Evolutionary conservation across 2,888 invertebrate genomes (phyloP), one percentile per base, ranked within the genome.

Genomic region (Mactromeris polynyma): DNA sequence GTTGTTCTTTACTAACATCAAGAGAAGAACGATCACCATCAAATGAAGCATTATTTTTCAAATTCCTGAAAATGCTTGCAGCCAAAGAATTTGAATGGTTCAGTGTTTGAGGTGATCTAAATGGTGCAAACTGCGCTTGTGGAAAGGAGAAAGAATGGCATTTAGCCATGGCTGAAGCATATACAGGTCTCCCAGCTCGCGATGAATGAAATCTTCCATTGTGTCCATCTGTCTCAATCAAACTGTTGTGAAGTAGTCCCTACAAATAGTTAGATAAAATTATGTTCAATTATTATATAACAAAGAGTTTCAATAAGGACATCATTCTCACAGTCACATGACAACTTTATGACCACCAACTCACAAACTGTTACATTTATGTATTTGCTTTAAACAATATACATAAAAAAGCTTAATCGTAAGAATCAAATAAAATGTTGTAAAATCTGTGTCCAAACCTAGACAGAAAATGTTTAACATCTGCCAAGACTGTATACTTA

Each of bases 161-260:
- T 51, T 54, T 87, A 17, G 90, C 81, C 73, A 82, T 73, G 9
- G 86, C 88, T 7, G 90, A 90, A 17, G 78, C 42, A n/a, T 78
- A 83, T 73, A 87, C 51, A 19, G 87, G 46, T 38, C 69, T 81
- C 26, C 73, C 73, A 9, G 38, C 31, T 46, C 82, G 36, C 2
- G 64, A 38, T 19, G 33, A 17, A 3, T 73, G 31, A 73, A 19
- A 73, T 73, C 73, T 73, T 26, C 73, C 73, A 73, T 73, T 14
- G 33, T 33, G 36, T 33, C 73, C 73, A 33, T 73, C 73, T 73
- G 73, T 31, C 14, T 73, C 73, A 26, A 64, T 38, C 11, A 64
- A 64, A 54, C 73, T 83, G 46, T 73, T 69, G 73, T 83, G 54
- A 31, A 64, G 26, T 9, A 21, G n/a, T 64, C 9, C 58, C 77